Conservation (phyloP, 2,888 invertebrate species). For the Patella ulyssiponensis region DNA sequence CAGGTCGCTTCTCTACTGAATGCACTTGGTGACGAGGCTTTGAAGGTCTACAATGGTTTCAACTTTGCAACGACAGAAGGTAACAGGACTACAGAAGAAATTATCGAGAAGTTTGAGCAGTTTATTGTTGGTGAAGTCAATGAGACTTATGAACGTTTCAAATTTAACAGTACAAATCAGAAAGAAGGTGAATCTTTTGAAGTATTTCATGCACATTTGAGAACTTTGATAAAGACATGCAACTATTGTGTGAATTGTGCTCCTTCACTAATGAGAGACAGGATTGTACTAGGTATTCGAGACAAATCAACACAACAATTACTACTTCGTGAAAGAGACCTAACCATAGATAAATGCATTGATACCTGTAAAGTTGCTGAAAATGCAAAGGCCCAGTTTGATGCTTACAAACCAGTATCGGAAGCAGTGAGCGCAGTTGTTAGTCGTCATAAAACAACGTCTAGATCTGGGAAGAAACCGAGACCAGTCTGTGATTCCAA, state of each 20-base stretch:
- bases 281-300: slow-evolving; percentile 28
- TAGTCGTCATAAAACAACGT: too few relatives aligned
- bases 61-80: slow-evolving; percentile 22
- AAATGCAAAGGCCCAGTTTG: slow-evolving; percentile 19
- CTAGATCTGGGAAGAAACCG: too few relatives aligned
- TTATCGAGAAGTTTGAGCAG: slow-evolving; percentile 28
- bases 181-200: slow-evolving; percentile 29
- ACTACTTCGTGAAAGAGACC: slow-evolving; percentile 24
- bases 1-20: neutral
- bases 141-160: slow-evolving; percentile 34
- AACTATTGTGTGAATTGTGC: slow-evolving; percentile 20
- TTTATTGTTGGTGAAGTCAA: slow-evolving; percentile 31
- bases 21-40: slow-evolving; percentile 20
- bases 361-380: slow-evolving; percentile 31
- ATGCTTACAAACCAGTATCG: neutral
- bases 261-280: slow-evolving; percentile 25
- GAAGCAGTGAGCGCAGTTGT: too few relatives aligned
- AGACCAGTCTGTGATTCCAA: too few relatives aligned
- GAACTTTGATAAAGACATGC: slow-evolving; percentile 31
- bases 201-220: slow-evolving; percentile 21
- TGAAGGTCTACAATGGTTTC: slow-evolving; percentile 21
- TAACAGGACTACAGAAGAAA: slow-evolving; percentile 5
- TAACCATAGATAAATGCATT: slow-evolving; percentile 24
- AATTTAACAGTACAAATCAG: slow-evolving; percentile 29
- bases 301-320: slow-evolving; percentile 24